Conservation (phyloP, 2,113 vertebrate species). For the Bubo scandiacus region DNA sequence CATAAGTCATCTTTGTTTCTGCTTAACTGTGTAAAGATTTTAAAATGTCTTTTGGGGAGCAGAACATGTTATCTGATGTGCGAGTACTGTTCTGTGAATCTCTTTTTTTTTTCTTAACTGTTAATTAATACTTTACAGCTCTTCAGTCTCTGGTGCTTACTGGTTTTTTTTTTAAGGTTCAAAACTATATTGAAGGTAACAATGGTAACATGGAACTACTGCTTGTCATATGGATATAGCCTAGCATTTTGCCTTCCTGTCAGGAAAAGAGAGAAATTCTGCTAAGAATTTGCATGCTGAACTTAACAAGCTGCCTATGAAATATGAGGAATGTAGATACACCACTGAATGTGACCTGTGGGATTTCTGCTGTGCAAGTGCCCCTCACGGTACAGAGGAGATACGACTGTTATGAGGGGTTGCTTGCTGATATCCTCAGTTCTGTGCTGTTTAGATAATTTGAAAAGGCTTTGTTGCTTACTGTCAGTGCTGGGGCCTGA, state of each 20-base stretch:
- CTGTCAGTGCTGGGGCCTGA: background rate
- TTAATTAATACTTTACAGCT: background rate
- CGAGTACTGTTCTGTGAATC: background rate
- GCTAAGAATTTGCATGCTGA: background rate
- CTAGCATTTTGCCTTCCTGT: background rate
- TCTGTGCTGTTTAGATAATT: background rate
- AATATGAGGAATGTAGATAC: background rate
- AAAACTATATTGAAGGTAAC: background rate
- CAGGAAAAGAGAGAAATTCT: background rate
- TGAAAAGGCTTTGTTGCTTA: background rate
- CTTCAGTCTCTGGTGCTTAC: background rate
- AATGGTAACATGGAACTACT: background rate
- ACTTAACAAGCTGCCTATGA: background rate
- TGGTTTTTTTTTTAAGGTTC: background rate
- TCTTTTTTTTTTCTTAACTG: background rate
- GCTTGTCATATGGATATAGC: background rate
- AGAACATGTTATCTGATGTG: background rate
- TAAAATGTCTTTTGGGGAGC: background rate
- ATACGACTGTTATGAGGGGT: rapidly evolving
- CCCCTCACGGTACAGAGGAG: background rate
- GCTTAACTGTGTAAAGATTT: background rate
- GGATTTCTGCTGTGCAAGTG: background rate
- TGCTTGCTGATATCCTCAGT: background rate
- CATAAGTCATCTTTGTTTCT: background rate
- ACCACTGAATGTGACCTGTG: background rate